phyloP scores from a whole-genome alignment of 2,113 vertebrate genomes.

The Albula goreensis region DNA sequence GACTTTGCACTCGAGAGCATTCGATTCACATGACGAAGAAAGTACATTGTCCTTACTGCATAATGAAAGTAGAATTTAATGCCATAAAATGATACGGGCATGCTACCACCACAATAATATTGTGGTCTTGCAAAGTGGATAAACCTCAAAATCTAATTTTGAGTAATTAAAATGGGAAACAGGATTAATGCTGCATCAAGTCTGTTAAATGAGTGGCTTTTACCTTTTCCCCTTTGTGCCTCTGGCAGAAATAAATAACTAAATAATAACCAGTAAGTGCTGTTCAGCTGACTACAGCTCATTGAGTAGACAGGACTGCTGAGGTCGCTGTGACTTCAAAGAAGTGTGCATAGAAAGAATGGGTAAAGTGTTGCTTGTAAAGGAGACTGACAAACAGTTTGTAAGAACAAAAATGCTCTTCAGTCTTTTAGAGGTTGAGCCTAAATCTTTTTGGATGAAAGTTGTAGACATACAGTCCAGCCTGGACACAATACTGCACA shows the following conservation, averaged over 20 bases:
- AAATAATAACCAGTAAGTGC: slow-evolving; percentile 2
- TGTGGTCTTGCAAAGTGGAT: slow-evolving; percentile 52
- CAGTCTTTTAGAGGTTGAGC: background rate
- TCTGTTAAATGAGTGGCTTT: background rate
- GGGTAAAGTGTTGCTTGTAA: background rate
- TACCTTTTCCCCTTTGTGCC: background rate
- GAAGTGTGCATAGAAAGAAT: background rate
- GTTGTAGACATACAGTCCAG: background rate
- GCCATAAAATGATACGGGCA: slow-evolving; percentile 42
- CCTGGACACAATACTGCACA: background rate
- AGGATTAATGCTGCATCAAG: slow-evolving; percentile 30
- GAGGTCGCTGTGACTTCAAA: background rate
- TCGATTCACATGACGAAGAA: too few relatives aligned
- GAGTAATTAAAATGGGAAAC: slow-evolving; percentile 50
- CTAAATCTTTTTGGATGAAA: background rate
- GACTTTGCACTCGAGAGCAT: too few relatives aligned
- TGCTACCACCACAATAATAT: slow-evolving; percentile 19
- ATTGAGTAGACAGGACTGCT: background rate
- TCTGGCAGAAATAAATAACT: slow-evolving; percentile 4
- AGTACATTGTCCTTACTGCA: too few relatives aligned
- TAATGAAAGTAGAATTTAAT: background rate
- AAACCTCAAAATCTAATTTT: slow-evolving; percentile 54
- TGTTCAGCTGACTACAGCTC: slow-evolving; percentile 15
- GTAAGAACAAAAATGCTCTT: background rate
- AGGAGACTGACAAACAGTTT: background rate